Evolutionary conservation across 2,797 vertebrate genomes (phyloP).

Genomic region (Alca torda): DNA sequence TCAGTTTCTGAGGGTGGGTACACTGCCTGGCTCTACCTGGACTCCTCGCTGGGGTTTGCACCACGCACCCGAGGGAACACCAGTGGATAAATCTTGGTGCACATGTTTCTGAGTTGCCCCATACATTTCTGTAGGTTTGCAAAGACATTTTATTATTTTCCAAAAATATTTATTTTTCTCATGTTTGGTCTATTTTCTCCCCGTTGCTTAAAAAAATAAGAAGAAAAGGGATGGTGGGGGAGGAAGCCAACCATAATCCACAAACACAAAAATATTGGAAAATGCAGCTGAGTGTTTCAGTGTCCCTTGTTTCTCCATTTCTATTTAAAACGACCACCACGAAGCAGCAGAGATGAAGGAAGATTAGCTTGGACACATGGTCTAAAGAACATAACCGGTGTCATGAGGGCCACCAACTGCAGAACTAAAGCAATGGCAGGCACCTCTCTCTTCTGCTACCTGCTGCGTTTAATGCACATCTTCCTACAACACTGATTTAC

Average conservation of each 20-base stretch:
- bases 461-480: not conserved
- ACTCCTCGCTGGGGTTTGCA: not conserved
- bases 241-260: not conserved
- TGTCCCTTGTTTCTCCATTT: not conserved
- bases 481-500: not conserved
- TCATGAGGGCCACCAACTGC: not conserved
- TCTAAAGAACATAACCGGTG: constrained; percentile 1
- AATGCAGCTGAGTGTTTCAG: not conserved
- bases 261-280: not conserved
- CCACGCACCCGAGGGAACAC: not conserved
- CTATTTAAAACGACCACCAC: not conserved
- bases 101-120: not conserved
- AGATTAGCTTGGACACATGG: constrained; percentile 1
- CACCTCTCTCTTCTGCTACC: not conserved
- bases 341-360: not conserved
- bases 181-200: not conserved
- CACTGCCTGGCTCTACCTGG: not conserved
- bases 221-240: fast-evolving
- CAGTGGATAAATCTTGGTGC: not conserved
- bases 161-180: not conserved
- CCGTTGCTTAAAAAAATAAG: not conserved
- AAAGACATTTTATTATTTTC: not conserved
- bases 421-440: constrained; percentile 11
- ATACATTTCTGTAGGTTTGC: not conserved
- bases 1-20: not conserved